Conservation (phyloP, 2,797 vertebrate species). For the Anomalospiza imberbis region DNA sequence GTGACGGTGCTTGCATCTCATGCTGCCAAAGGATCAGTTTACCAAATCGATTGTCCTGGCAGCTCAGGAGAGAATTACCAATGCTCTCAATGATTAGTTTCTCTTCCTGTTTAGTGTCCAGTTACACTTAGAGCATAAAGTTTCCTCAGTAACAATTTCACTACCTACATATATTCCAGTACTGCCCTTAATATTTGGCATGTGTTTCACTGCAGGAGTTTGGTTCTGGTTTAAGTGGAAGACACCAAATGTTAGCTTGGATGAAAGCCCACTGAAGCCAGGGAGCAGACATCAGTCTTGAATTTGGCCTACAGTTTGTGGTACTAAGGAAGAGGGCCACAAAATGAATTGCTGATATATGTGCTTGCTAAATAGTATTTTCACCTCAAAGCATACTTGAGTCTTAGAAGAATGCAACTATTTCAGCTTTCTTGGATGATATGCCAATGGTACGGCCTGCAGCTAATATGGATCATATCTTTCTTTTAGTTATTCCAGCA, state of each 20-base stretch:
- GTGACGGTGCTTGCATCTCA: neutral
- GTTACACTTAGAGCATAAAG: conserved; percentile 44
- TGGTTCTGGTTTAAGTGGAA: neutral
- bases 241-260: neutral
- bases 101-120: conserved; percentile 37
- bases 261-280: neutral
- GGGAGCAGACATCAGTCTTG: neutral
- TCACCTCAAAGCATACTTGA: conserved; percentile 57
- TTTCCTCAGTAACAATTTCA: conserved; percentile 3
- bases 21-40: conserved; percentile 20
- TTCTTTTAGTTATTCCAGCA: conserved; percentile 30
- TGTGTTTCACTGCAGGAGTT: neutral
- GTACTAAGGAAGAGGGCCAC: conserved; percentile 23
- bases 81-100: conserved; percentile 12
- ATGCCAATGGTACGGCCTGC: conserved; percentile 29
- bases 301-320: neutral
- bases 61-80: conserved; percentile 9
- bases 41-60: neutral
- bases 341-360: conserved; percentile 39
- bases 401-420: conserved; percentile 32
- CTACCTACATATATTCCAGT: neutral
- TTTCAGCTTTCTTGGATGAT: conserved; percentile 45
- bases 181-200: neutral
- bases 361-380: conserved; percentile 42
- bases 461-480: conserved; percentile 19